These are phyloP conservation scores for Didymodactylos carnosus DNA, from an alignment of 2,888 invertebrate genomes.

Conservation along the genomic window DNA sequence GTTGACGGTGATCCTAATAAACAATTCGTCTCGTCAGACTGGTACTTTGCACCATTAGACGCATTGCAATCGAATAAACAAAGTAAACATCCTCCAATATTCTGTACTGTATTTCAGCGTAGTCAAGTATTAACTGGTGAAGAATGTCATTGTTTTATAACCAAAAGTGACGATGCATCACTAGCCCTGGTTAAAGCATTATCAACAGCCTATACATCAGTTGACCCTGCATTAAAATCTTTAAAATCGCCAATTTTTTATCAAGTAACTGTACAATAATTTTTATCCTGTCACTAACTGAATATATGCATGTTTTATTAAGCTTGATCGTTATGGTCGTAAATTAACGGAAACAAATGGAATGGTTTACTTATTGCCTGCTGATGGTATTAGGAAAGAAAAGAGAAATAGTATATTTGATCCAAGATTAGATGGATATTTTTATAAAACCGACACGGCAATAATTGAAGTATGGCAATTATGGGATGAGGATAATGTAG, in stretches of 20 bases:
- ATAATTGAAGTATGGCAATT: not conserved
- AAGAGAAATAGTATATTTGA: not conserved
- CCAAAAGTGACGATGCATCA: slow-evolving; percentile 65
- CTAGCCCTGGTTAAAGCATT: slow-evolving; percentile 74
- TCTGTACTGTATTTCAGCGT: slow-evolving; percentile 27
- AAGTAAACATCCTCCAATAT: slow-evolving; percentile 26
- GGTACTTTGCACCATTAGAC: slow-evolving; percentile 26
- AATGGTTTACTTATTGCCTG: not conserved
- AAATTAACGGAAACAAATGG: not conserved
- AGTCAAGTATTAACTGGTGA: slow-evolving; percentile 17
- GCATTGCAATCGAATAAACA: slow-evolving; percentile 19
- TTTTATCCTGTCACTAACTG: not conserved
- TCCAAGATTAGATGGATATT: not conserved
- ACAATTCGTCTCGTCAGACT: slow-evolving; percentile 4
- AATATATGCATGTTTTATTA: not conserved
- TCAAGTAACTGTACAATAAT: not conserved
- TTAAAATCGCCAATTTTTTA: not conserved
- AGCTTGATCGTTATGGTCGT: not conserved
- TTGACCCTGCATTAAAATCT: not conserved
- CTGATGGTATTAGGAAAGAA: not conserved
- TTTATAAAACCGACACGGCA: not conserved
- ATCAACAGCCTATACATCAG: not conserved
- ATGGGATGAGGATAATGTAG: not conserved
- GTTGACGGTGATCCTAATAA: not conserved
- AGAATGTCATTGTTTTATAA: slow-evolving; percentile 31